phyloP scores from a whole-genome alignment of 2,888 invertebrate species.

The Xanthorhoe designata region DNA sequence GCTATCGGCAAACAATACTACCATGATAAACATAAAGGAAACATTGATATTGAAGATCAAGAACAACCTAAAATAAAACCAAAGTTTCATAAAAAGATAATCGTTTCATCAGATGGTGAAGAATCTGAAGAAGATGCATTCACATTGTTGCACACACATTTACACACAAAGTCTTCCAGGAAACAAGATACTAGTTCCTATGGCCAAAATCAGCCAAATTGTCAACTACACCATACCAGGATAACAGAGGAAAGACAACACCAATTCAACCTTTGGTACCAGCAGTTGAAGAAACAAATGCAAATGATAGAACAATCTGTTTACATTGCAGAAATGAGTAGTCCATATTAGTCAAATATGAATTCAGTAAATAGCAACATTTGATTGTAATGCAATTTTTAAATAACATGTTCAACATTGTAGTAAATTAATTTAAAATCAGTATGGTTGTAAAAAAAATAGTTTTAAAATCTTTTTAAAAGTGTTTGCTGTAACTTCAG shows the following conservation, averaged over 20 bases:
- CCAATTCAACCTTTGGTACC: conserved; percentile 61
- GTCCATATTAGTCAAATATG: not conserved
- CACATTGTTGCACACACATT: not conserved
- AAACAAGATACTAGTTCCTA: conserved; percentile 6
- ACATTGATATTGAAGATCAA: conserved; percentile 4
- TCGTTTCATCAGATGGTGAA: conserved; percentile 16
- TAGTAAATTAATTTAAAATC: not conserved
- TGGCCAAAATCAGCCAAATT: not conserved
- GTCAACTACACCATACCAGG: conserved; percentile 1
- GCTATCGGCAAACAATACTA: not conserved
- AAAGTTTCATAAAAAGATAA: not conserved
- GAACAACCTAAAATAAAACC: not conserved
- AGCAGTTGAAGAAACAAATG: conserved; percentile 60
- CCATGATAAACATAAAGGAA: conserved; percentile 2
- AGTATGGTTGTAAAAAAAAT: not conserved
- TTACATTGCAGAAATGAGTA: conserved; percentile 65
- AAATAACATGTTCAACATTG: not conserved
- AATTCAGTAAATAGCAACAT: not conserved
- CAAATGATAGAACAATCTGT: conserved; percentile 63
- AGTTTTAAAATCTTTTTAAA: not conserved
- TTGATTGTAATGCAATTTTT: not conserved
- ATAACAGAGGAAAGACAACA: conserved; percentile 24
- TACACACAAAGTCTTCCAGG: not conserved
- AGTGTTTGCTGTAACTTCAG: not conserved
- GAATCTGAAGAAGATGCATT: conserved; percentile 1